Conservation (phyloP, 2,888 invertebrate species). For the Neoascia interrupta region DNA sequence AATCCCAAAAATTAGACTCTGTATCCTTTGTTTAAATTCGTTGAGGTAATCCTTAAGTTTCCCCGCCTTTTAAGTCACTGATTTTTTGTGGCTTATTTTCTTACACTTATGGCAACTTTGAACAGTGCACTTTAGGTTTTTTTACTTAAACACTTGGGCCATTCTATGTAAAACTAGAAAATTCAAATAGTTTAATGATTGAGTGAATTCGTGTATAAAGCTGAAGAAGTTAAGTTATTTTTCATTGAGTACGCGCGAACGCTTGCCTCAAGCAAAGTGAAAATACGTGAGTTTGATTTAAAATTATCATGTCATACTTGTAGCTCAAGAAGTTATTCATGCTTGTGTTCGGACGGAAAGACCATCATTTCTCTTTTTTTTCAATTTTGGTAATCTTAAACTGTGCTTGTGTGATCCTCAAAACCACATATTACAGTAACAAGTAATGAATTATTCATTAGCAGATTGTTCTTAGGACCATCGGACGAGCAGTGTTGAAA, state of each 20-base stretch:
- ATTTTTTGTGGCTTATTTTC: conserved; percentile 19
- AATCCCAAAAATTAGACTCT: conserved; percentile 36
- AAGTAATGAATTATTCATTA: conserved; percentile 53
- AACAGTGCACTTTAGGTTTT: conserved; percentile 45
- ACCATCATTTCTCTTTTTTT: neutral
- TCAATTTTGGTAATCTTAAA: too few relatives aligned
- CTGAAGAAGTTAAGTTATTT: neutral
- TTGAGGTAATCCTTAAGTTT: conserved; percentile 36
- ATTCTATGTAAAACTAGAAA: conserved; percentile 46
- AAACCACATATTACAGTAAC: conserved; percentile 4
- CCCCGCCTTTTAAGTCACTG: conserved; percentile 39
- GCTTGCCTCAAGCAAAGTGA: conserved; percentile 2
- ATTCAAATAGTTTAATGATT: conserved; percentile 16
- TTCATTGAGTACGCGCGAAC: neutral
- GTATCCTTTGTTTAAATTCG: conserved; percentile 21
- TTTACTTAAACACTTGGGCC: conserved; percentile 41
- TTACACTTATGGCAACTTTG: conserved; percentile 44
- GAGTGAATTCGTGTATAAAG: conserved; percentile 39
- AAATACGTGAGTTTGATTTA: neutral
- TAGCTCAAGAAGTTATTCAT: neutral
- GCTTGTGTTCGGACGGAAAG: neutral
- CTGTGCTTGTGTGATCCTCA: neutral
- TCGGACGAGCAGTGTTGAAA: conserved; percentile 18
- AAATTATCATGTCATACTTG: conserved; percentile 1
- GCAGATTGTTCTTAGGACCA: conserved; percentile 12